These are phyloP conservation scores for Podarcis lilfordi DNA, from an alignment of 2,797 vertebrate genomes.

Conservation along the genomic window DNA sequence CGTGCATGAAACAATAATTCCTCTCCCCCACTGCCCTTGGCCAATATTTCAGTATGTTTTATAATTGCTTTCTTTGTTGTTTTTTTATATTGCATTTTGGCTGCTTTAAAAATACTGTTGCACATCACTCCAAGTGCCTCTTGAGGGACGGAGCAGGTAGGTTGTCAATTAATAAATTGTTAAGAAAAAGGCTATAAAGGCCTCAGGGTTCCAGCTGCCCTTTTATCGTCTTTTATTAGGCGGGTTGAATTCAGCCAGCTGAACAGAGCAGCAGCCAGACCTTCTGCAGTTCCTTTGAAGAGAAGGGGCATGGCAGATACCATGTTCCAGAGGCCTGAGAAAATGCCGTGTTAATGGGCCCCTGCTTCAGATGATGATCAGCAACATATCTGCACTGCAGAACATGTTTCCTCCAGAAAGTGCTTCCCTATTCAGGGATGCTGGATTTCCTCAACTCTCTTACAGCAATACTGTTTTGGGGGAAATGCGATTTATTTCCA, in stretches of 20 bases:
- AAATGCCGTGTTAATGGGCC: not conserved
- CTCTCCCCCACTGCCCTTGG: too few relatives aligned
- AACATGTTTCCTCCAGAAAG: not conserved
- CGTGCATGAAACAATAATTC: not conserved
- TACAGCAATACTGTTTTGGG: too few relatives aligned
- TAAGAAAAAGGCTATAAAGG: not conserved
- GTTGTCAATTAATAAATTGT: not conserved
- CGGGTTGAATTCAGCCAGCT: not conserved
- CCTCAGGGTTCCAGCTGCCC: not conserved
- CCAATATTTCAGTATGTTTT: not conserved
- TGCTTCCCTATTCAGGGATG: not conserved
- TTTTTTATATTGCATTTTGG: not conserved
- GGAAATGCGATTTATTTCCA: not conserved
- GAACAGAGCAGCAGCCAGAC: not conserved
- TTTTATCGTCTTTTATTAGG: not conserved
- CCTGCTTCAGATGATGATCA: not conserved
- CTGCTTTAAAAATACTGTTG: not conserved
- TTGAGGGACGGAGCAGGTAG: not conserved
- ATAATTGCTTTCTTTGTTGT: not conserved
- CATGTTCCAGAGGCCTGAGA: not conserved
- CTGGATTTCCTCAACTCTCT: not conserved
- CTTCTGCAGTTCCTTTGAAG: not conserved
- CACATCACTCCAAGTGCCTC: not conserved
- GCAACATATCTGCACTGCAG: not conserved
- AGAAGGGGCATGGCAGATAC: too few relatives aligned